These are phyloP conservation scores for Meiosimyza platycephala DNA, from an alignment of 2,888 invertebrate species.

Conservation along the genomic window DNA sequence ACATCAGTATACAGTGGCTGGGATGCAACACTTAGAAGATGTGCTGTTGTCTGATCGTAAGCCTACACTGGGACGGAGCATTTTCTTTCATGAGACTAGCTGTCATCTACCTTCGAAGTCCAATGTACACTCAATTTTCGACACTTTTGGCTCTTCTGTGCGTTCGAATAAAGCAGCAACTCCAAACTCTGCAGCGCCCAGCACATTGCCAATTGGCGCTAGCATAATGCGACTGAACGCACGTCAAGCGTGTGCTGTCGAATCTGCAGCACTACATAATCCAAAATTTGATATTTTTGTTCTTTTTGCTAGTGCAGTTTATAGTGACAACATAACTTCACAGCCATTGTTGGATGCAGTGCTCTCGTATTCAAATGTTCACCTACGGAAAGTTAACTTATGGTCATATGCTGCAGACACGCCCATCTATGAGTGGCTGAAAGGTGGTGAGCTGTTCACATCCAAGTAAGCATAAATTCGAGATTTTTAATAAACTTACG, in stretches of 20 bases:
- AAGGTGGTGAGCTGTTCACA: slow-evolving; percentile 55
- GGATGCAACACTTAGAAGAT: slow-evolving; percentile 52
- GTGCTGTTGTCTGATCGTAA: slow-evolving; percentile 53
- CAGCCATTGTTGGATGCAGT: slow-evolving; percentile 55
- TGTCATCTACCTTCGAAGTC: slow-evolving; percentile 48
- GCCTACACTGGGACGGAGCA: slow-evolving; percentile 58
- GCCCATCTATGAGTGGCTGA: slow-evolving; percentile 61
- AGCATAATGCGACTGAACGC: slow-evolving; percentile 54
- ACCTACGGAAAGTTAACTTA: slow-evolving; percentile 59
- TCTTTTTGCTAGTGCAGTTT: slow-evolving; percentile 60
- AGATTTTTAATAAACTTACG: not conserved
- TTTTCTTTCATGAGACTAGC: slow-evolving; percentile 67
- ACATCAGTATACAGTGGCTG: slow-evolving; percentile 3
- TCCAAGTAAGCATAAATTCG: slow-evolving; percentile 50
- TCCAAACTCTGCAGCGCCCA: not conserved
- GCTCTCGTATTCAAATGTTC: slow-evolving; percentile 58
- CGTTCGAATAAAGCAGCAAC: not conserved
- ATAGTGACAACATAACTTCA: slow-evolving; percentile 44
- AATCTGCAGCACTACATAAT: slow-evolving; percentile 64
- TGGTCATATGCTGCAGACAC: slow-evolving; percentile 60
- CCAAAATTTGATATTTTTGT: slow-evolving; percentile 61
- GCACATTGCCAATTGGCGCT: slow-evolving; percentile 11
- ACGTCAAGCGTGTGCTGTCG: slow-evolving; percentile 65
- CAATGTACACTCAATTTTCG: slow-evolving; percentile 15
- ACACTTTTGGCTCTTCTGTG: slow-evolving; percentile 6